Evolutionary conservation across 2,888 invertebrate genomes (phyloP), one percentile per base, ranked within the genome.

Genomic region (Poecilus cupreus): DNA sequence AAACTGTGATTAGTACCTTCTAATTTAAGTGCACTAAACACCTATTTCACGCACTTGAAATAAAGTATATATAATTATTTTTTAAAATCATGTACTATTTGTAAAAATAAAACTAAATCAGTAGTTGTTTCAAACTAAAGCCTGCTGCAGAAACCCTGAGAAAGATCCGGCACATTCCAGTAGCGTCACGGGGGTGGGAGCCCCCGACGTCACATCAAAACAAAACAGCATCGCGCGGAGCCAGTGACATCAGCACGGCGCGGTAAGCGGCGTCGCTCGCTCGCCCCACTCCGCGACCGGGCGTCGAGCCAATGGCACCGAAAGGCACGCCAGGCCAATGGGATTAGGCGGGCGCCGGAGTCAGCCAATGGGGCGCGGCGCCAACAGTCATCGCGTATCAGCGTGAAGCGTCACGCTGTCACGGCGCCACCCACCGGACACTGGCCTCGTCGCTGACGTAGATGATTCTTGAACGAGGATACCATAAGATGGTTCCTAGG

Each of bases 241-340:
- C 32, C 6, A 32, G 32, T 32, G 32, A 57, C 26, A 60, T 10
- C n/a, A 26, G 16, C 18, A 6, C 22, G 22, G 18, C 43, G n/a
- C 37, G 24, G 51, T 75, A 43, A 22, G 32, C 43, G 24, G 11
- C 51, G 24, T 8, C 75, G 13, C 16, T 22, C 51, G 11, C 51
- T 32, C 57, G 57, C 49, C 76, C 76, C 43, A 43, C 20, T 49
- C 46, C 49, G 18, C 32, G 18, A 13, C 57, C 32, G 6, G 13
- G 16, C 64, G 77, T 32, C 20, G 39, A 32, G 43, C 70, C 64
- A 79, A 79, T 79, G 79, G 79, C 68, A 79, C 51, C 79, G 79
- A 79, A 79, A 79, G 43, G 68, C 79, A 79, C 49, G 32, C 24
- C 79, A 79, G 79, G 60, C 79, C 79, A 79, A 79, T 79, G 70